Percentiles rank a stretch among this genome's conserved stretches.
phyloP scores from a whole-genome alignment of 1,140 invertebrate species.

The Acyrthosiphon pisum region DNA sequence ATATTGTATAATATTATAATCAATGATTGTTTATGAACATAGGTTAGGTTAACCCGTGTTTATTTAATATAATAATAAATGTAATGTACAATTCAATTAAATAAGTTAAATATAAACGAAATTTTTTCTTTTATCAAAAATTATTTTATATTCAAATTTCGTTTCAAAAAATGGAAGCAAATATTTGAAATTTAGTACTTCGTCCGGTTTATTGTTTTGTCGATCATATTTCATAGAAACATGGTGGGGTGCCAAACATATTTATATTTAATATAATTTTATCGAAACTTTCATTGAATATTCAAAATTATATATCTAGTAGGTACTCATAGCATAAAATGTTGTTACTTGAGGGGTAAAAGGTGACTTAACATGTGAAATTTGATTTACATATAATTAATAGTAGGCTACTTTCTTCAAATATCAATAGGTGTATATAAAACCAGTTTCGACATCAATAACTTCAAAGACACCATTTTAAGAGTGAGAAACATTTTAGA shows the following conservation, averaged over 20 bases:
- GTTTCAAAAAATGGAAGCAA: neutral
- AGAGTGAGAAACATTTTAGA: neutral
- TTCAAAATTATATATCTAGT: neutral
- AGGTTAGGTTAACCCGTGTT: neutral
- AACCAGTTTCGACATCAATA: slow-evolving; percentile 9
- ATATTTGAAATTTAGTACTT: too few species aligned
- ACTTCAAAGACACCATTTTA: neutral
- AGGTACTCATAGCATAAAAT: neutral
- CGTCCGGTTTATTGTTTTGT: too few species aligned
- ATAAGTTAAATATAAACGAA: neutral
- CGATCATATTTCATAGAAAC: too few species aligned
- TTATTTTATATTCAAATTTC: neutral
- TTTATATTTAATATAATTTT: neutral
- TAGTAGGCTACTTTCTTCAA: neutral
- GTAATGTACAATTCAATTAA: too few species aligned
- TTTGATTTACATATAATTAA: slow-evolving; percentile 19
- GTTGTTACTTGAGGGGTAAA: neutral
- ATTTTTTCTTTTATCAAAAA: neutral
- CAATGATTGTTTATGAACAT: neutral
- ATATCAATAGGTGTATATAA: neutral
- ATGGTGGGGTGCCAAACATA: too few species aligned
- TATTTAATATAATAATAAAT: neutral
- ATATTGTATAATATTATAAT: too few species aligned
- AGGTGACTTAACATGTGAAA: neutral
- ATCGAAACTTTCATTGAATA: neutral